Evolutionary conservation across 2,888 invertebrate genomes (phyloP).

Genomic region (Drosophila cracens): DNA sequence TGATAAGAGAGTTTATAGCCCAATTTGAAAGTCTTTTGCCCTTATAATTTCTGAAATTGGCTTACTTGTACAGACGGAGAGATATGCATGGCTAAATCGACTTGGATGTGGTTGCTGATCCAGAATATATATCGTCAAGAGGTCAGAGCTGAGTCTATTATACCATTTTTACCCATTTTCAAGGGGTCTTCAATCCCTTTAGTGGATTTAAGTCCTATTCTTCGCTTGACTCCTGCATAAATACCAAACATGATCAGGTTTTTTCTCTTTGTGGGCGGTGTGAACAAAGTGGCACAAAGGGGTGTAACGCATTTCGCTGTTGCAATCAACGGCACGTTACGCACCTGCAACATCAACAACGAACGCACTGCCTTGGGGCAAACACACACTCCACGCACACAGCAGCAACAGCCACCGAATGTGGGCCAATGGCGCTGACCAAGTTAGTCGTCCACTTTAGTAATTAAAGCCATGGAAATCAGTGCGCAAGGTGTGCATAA

Average conservation of each 20-base stretch:
- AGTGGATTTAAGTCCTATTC: neutral
- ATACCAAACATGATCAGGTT: neutral
- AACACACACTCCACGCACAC: slow-evolving; percentile 7
- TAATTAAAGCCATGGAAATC: slow-evolving; percentile 70
- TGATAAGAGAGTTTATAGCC: too few relatives aligned
- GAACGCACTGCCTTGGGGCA: slow-evolving; percentile 39
- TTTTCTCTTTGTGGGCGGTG: slow-evolving; percentile 9
- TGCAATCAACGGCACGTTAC: slow-evolving; percentile 56
- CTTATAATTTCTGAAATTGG: neutral
- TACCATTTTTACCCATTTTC: neutral
- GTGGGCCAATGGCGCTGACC: slow-evolving; percentile 67
- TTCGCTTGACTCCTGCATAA: slow-evolving; percentile 1
- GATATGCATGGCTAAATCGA: neutral
- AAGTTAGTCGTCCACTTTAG: slow-evolving; percentile 59
- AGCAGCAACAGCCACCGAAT: slow-evolving; percentile 37
- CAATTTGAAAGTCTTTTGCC: neutral
- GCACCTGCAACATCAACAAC: slow-evolving; percentile 43
- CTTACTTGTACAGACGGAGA: neutral
- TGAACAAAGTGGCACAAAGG: slow-evolving; percentile 26
- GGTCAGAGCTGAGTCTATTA: neutral
- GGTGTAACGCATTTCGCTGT: slow-evolving; percentile 28
- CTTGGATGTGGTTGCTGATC: neutral
- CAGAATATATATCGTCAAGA: neutral
- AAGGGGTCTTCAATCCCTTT: neutral
- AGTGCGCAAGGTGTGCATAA: slow-evolving; percentile 62